Conservation (phyloP, 2,113 vertebrate genomes). For the Kryptolebias marmoratus region DNA sequence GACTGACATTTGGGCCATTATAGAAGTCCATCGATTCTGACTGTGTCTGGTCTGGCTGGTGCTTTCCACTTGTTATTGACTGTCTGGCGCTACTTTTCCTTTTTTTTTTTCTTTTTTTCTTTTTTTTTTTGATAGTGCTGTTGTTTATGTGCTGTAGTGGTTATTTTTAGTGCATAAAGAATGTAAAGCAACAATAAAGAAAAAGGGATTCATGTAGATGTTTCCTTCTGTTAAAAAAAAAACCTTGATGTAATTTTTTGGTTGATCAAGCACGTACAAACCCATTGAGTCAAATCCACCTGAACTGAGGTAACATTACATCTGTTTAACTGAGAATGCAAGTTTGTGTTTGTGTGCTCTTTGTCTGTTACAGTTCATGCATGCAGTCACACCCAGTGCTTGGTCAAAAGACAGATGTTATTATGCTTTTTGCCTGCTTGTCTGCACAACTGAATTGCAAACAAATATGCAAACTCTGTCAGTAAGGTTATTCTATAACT, state of each 20-base stretch:
- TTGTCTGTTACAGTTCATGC: background rate
- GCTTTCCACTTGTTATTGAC: conserved; percentile 64
- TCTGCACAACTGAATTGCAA: background rate
- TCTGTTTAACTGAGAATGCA: background rate
- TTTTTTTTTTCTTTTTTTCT: background rate
- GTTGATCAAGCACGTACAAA: background rate
- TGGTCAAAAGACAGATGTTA: background rate
- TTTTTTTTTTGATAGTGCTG: conserved; percentile 22
- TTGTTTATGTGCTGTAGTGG: conserved; percentile 17
- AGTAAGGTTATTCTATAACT: background rate
- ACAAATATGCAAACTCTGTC: background rate
- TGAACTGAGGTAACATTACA: conserved; percentile 1
- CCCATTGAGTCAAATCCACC: conserved; percentile 20
- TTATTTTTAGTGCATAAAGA: conserved; percentile 25
- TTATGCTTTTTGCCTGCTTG: background rate
- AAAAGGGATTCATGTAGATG: conserved; percentile 12
- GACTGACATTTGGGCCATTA: conserved; percentile 56
- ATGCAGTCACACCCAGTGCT: no score
- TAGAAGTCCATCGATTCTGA: conserved; percentile 57
- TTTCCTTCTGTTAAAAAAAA: background rate
- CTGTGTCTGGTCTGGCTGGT: conserved; percentile 31
- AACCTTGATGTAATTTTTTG: background rate
- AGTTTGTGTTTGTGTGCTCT: background rate
- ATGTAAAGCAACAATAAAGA: conserved; percentile 5
- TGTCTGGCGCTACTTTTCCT: conserved; percentile 15